These are phyloP conservation scores for Cosmia pyralina DNA, from an alignment of 2,888 invertebrate species.

Conservation along the genomic window DNA sequence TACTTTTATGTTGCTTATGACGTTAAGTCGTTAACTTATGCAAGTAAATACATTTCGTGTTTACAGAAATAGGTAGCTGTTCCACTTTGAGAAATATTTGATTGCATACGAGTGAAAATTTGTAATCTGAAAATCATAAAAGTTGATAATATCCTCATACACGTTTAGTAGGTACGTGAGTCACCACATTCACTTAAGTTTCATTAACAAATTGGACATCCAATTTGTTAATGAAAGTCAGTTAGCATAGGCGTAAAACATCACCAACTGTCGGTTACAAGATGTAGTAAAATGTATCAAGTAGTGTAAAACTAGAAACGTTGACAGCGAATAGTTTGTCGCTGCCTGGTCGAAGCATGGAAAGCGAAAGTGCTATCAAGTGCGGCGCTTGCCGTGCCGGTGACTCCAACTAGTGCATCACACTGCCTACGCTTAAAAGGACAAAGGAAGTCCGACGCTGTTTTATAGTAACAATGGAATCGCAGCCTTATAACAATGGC, in stretches of 20 bases:
- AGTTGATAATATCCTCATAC: conserved; percentile 1
- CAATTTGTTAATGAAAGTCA: conserved; percentile 22
- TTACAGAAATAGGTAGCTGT: conserved; percentile 43
- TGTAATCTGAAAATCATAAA: conserved; percentile 17
- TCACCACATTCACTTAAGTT: conserved; percentile 12
- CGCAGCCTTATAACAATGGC: conserved; percentile 46
- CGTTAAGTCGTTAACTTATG: conserved; percentile 49
- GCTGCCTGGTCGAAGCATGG: conserved; percentile 71
- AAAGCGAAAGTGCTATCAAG: conserved; percentile 86
- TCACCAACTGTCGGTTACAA: conserved; percentile 13
- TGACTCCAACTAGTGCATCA: conserved; percentile 64
- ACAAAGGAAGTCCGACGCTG: conserved; percentile 74
- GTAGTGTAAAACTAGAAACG: conserved; percentile 50
- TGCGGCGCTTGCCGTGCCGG: conserved; percentile 65
- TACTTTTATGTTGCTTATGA: conserved; percentile 55
- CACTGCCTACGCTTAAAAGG: conserved; percentile 71
- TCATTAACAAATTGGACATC: conserved; percentile 22
- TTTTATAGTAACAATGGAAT: conserved; percentile 62
- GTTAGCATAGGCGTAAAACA: conserved; percentile 6
- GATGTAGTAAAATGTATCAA: conserved; percentile 39
- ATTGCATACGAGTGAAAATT: conserved; percentile 23
- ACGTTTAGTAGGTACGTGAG: background rate
- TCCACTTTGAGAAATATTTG: conserved; percentile 33
- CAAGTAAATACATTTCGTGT: conserved; percentile 48
- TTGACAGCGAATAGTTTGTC: conserved; percentile 52